Evolutionary conservation across 2,797 vertebrate species (phyloP), one percentile per base, ranked within the genome.

Genomic region (Sciaenops ocellatus): DNA sequence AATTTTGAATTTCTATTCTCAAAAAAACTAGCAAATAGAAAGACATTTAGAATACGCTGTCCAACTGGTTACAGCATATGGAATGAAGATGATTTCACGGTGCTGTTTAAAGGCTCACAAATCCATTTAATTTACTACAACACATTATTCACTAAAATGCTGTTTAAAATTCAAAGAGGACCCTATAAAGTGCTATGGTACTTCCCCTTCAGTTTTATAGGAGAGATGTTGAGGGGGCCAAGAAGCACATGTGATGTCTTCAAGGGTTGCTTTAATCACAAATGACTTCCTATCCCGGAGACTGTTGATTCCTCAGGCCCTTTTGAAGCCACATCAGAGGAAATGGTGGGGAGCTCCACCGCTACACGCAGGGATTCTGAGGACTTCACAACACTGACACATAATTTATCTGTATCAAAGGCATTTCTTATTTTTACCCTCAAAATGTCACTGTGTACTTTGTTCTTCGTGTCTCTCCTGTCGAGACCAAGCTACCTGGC

Each of bases 271-370:
- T 87, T 88, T 85, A 86, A 87, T 89, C 85, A 73, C 75, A 83
- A 88, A 86, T 82, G 68, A 74, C 74, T 87, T 91, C 78, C 82
- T 85, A 85, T n/a, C 69, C 70, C 0, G 3, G 64, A 84, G 77
- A 87, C 79, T 80, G 85, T 73, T 71, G 79, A 85, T 79, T 87
- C 77, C 84, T 88, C 57, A 0, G 83, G 72, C 78, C 72, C 75
- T 85, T 92, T 87, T 87, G 76, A 91, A 90, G 75, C 76, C 70
- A 80, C 84, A 86, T 91, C 92, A 89, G 72, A 88, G 73, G 83
- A 89, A 83, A 87, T 75, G 63, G 60, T 70, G 52, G 68, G 74
- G 61, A 85, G 83, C 75, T 73, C 54, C 70, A 67, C 76, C 0
- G 26, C 69, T 72, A 84, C 76, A 72, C 79, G 69, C 50, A 79